Percentiles rank a stretch among this genome's conserved stretches.
These are phyloP conservation scores for Chaetodon trifasciatus DNA, from an alignment of 2,797 vertebrate genomes.

Conservation along the genomic window DNA sequence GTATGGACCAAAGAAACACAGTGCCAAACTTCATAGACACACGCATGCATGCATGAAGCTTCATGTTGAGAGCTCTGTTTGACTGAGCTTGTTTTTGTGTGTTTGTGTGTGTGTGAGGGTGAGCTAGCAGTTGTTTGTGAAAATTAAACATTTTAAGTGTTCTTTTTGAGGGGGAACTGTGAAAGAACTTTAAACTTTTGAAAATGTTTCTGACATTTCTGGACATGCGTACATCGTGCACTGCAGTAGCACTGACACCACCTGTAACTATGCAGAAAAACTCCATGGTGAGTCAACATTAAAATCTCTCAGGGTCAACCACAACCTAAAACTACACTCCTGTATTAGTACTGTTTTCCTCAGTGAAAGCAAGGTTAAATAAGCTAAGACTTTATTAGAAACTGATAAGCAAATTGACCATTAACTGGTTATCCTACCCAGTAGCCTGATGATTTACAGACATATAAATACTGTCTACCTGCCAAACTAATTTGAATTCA, in stretches of 20 bases:
- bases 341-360: not conserved
- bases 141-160: conserved; percentile 5
- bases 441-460: not conserved
- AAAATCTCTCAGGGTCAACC: not conserved
- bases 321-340: not conserved
- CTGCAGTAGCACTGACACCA: conserved; percentile 25
- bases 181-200: not conserved
- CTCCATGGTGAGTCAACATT: not conserved
- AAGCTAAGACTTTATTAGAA: not conserved
- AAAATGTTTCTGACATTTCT: too few species aligned
- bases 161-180: not conserved
- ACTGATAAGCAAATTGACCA: not conserved
- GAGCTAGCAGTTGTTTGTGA: conserved; percentile 15
- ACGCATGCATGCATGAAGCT: conserved; percentile 72
- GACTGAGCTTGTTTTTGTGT: conserved; percentile 41
- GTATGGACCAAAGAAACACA: conserved; percentile 79
- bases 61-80: conserved; percentile 70
- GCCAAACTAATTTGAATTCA: conserved; percentile 22
- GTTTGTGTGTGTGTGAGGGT: conserved; percentile 12
- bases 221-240: too few species aligned
- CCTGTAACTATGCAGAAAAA: conserved; percentile 49
- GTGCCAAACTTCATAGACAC: conserved; percentile 82
- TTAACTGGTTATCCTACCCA: not conserved
- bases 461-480: conserved; percentile 6
- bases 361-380: not conserved